Evolutionary conservation across 2,113 vertebrate genomes (phyloP).

Genomic region (Nipponia nippon): DNA sequence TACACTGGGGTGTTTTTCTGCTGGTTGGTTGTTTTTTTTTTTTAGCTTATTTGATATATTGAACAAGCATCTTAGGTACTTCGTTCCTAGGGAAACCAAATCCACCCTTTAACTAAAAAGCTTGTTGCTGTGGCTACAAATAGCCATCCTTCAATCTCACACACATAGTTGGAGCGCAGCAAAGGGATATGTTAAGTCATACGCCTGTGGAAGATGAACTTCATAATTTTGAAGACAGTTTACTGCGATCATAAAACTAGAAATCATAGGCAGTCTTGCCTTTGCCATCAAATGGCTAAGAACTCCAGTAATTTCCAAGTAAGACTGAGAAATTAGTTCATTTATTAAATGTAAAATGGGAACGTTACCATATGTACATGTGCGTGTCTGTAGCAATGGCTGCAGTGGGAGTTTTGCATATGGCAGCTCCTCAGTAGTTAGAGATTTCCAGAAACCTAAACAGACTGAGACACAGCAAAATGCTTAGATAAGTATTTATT

Average conservation of each 20-base stretch:
- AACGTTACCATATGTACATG: accelerated
- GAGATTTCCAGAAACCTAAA: not conserved
- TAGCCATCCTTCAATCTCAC: not conserved
- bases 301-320: not conserved
- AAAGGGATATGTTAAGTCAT: not conserved
- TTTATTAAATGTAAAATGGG: not conserved
- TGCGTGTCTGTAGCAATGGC: accelerated
- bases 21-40: accelerated
- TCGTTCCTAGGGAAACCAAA: not conserved
- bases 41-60: not conserved
- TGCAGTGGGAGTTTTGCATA: not conserved
- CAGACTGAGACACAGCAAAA: not conserved
- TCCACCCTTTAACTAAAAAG: not conserved
- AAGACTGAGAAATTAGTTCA: not conserved
- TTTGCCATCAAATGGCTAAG: not conserved
- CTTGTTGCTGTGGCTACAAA: not conserved
- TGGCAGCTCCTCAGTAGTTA: not conserved
- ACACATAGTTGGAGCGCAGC: not conserved
- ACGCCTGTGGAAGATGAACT: not conserved
- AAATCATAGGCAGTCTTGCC: not conserved
- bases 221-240: not conserved
- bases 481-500: not conserved
- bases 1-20: too few species aligned
- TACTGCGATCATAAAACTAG: not conserved
- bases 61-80: not conserved